phyloP scores from a whole-genome alignment of 2,797 vertebrate species.

The Chromis chromis region DNA sequence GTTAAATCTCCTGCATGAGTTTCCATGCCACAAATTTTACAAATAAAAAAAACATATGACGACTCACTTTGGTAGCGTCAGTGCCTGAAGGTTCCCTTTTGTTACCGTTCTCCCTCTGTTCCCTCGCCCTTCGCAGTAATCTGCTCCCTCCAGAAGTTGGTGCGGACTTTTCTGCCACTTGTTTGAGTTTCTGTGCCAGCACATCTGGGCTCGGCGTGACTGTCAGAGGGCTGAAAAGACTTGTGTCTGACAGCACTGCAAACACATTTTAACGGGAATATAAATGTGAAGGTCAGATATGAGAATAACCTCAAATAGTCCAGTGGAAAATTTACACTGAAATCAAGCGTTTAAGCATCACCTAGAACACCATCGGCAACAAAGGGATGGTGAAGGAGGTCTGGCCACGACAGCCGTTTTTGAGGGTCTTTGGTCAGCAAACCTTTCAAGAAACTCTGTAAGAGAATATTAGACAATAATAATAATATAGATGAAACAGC shows the following conservation, averaged over 20 bases:
- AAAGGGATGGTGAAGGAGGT: constrained; percentile 93
- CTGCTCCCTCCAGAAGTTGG: constrained; percentile 81
- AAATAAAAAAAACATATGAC: not conserved
- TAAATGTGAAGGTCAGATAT: constrained; percentile 7
- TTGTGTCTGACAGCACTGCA: constrained; percentile 87
- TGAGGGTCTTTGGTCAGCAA: constrained; percentile 93
- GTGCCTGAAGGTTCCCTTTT: constrained; percentile 70
- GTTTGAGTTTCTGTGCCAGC: constrained; percentile 88
- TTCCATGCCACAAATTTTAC: not conserved
- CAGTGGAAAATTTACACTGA: not conserved
- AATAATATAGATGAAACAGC: not conserved
- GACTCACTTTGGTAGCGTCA: constrained; percentile 34
- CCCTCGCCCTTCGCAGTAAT: constrained; percentile 84
- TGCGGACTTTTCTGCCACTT: constrained; percentile 81
- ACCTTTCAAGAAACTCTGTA: constrained; percentile 94
- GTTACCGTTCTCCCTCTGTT: constrained; percentile 69
- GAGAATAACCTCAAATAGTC: not conserved
- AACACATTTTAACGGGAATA: constrained; percentile 25
- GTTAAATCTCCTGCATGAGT: not conserved
- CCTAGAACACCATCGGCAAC: constrained; percentile 91
- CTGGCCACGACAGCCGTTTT: constrained; percentile 93
- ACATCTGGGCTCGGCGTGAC: constrained; percentile 87
- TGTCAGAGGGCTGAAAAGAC: constrained; percentile 89
- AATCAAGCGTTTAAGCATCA: constrained; percentile 68
- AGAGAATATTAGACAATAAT: not conserved